Percentiles rank a stretch among this genome's conserved stretches.
These are phyloP conservation scores for Emydoidea blandingii DNA, from an alignment of 2,797 vertebrate genomes.

Conservation along the genomic window DNA sequence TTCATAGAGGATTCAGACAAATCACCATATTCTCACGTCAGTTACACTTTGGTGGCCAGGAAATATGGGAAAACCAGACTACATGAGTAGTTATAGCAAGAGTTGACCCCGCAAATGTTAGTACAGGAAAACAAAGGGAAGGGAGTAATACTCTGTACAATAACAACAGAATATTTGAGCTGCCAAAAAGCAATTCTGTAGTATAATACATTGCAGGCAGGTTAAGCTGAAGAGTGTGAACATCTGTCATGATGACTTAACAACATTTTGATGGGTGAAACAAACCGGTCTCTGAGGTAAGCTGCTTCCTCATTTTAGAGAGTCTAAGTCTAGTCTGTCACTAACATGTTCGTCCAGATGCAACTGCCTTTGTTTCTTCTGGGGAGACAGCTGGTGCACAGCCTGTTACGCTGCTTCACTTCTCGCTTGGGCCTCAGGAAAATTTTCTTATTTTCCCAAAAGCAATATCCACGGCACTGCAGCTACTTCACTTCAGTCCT, in stretches of 20 bases:
- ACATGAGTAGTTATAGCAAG: neutral
- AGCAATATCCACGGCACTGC: neutral
- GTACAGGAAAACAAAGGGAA: neutral
- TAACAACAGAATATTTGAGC: neutral
- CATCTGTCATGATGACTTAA: accelerated
- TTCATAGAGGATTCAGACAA: neutral
- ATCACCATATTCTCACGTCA: neutral
- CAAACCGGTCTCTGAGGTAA: accelerated
- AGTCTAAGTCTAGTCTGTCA: neutral
- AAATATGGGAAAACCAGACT: neutral
- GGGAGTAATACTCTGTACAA: neutral
- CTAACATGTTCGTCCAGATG: neutral
- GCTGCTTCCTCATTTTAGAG: neutral
- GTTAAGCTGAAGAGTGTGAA: neutral
- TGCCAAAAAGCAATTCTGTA: neutral
- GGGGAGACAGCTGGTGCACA: accelerated
- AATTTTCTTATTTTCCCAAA: neutral
- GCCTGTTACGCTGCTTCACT: neutral
- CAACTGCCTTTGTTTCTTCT: neutral
- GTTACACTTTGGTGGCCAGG: neutral
- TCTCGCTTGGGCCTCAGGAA: neutral
- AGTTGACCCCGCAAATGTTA: neutral
- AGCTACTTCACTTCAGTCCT: neutral
- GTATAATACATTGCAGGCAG: neutral
- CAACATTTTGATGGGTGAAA: neutral